Base-by-base conservation (phyloP, 2,888 invertebrate species). In the Nemurella pictetii region DNA sequence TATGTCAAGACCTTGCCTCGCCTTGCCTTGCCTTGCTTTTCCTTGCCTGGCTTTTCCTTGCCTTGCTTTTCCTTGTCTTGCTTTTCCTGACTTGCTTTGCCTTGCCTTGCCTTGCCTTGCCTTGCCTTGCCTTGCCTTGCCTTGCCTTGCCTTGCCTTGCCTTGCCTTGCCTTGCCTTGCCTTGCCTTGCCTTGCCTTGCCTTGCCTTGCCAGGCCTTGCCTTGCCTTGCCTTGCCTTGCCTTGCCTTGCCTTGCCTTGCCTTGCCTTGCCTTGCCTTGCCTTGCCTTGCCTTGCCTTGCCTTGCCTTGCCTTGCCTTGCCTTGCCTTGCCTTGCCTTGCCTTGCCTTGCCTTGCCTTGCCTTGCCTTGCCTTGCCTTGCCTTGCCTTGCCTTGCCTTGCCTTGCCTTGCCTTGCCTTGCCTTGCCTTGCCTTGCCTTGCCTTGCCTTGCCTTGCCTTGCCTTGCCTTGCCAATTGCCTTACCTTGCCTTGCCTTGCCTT, bases 281-380 rank as follows among this genome's bases (percentile, higher is more conserved):
- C 27, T 20, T 80, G n/a, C 26, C 80, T 80, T 80, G 26, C 27
- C 20, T 27, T 80, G 80, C n/a, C 80, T 20, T 80, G 80, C 80
- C n/a, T 80, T n/a, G 80, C n/a, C 80, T 20, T 80, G 28, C 12
- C 80, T 20, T 80, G 80, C 9, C 80, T 20, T 0, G 27, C 80
- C 3, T 4, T 80, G 3, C 80, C 80, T 80, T 26, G 77, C 27
- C 80, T 26, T 80, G 80, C 80, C 80, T 20, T 4, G 80, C 26
- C 26, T 20, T 80, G 80, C 80, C 80, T 20, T 28, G 80, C 80
- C 80, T 27, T 80, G 80, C 80, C 27, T 80, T 80, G 80, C 80
- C 80, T 20, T n/a, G 20, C 80, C 80, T 20, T 80, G 27, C 27
- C 80, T 28, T 80, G 80, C 25, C 77, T 26, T 30, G 55, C 55